Evolutionary conservation across 2,888 invertebrate species (phyloP).

Genomic region (Gastracanthus pulcherrimus): DNA sequence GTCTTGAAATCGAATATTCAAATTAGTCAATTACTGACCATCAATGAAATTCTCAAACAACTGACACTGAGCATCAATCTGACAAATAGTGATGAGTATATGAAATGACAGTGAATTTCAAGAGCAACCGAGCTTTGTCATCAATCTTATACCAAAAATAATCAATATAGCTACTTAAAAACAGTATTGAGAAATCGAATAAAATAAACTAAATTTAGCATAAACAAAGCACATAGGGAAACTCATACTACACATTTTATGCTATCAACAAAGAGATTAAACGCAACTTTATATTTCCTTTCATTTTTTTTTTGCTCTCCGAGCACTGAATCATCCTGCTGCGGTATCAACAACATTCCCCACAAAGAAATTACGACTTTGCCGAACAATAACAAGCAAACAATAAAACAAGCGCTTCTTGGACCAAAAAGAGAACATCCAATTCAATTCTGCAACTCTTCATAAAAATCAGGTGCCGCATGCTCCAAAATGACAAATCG

Average conservation of each 20-base stretch:
- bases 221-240: neutral
- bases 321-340: neutral
- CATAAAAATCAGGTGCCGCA: too few species aligned
- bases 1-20: conserved; percentile 55
- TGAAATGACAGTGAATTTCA: conserved; percentile 32
- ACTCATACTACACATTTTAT: neutral
- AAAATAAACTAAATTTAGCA: neutral
- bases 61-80: conserved; percentile 44
- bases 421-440: neutral
- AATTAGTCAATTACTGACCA: conserved; percentile 59
- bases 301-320: neutral
- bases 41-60: conserved; percentile 54
- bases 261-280: conserved; percentile 20
- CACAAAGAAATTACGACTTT: neutral
- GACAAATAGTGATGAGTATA: conserved; percentile 15
- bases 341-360: neutral
- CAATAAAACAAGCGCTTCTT: neutral
- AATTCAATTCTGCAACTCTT: neutral
- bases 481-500: neutral
- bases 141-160: conserved; percentile 7
- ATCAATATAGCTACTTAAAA: neutral
- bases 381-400: neutral
- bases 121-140: conserved; percentile 20
- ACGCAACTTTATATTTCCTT: neutral
- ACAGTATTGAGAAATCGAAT: neutral